Evolutionary conservation across 92 coral and sea anemone species (phyloP).

Genomic region (Montipora capitata): DNA sequence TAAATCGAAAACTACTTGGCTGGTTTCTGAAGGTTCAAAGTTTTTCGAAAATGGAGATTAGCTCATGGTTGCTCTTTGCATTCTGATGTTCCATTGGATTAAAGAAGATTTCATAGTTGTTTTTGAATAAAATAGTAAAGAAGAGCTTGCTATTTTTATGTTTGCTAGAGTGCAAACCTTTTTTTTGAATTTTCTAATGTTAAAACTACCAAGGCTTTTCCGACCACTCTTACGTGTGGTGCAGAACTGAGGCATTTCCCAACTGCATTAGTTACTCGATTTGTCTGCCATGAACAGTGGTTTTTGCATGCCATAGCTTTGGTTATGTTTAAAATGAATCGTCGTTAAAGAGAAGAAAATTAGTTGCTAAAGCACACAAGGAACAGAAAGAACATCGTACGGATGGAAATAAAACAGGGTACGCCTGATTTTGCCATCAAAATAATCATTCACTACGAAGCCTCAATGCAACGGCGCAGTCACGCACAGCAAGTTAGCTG

Average conservation of each 20-base stretch:
- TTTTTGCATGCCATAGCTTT: background rate
- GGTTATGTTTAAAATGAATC: background rate
- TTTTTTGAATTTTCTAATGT: conserved; percentile 1
- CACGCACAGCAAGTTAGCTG: background rate
- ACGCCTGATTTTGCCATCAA: conserved; percentile 15
- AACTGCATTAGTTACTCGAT: background rate
- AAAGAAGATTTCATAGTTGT: background rate
- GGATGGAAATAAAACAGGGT: conserved; percentile 28
- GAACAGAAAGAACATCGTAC: background rate
- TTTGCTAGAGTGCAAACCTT: background rate
- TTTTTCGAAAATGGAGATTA: conserved; percentile 21
- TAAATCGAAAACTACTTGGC: background rate
- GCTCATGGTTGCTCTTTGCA: background rate
- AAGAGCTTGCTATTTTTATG: background rate
- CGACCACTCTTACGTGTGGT: background rate
- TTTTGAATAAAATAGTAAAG: background rate
- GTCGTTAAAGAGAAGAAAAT: conserved; percentile 5
- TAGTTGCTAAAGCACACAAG: conserved; percentile 3
- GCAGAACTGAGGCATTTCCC: background rate
- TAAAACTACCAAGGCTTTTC: background rate
- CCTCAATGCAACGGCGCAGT: background rate
- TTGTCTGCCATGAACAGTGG: background rate
- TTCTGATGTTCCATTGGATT: background rate
- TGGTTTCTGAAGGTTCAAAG: background rate
- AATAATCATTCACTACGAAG: background rate